Percentiles rank a stretch among this genome's conserved stretches.
Evolutionary conservation across 23 tunicate genomes (phyloP).

Genomic region (Trididemnum clinides): DNA sequence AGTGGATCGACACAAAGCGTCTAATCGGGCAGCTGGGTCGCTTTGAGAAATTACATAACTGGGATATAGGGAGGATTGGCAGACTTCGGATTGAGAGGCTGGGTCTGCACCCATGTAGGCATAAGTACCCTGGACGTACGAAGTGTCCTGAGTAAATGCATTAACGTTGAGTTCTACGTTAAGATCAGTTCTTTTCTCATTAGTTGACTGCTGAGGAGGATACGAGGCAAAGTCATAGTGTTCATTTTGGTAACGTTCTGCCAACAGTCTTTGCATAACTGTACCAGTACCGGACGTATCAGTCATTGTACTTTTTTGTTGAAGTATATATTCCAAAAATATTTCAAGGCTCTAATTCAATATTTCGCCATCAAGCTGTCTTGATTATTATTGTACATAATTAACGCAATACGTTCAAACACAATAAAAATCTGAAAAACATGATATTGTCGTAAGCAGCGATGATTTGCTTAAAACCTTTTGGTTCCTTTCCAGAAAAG

Average conservation of each 20-base stretch:
- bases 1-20: conserved; percentile 56
- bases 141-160: not conserved
- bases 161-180: not conserved
- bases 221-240: not conserved
- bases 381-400: too few species aligned
- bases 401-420: too few species aligned
- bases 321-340: too few species aligned
- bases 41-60: not conserved
- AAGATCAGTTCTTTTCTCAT: not conserved
- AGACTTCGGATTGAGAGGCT: not conserved
- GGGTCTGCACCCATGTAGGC: not conserved
- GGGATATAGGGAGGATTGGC: not conserved
- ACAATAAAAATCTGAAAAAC: too few species aligned
- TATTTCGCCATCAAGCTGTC: too few species aligned
- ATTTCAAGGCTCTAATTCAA: too few species aligned
- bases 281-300: not conserved
- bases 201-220: not conserved
- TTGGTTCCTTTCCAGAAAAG: too few species aligned
- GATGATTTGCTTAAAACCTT: too few species aligned
- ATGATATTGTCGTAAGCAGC: too few species aligned
- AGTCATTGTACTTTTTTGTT: too few species aligned
- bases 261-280: conserved; percentile 38
- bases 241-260: conserved; percentile 24
- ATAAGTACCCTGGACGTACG: not conserved
- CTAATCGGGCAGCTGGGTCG: conserved; percentile 39